A percentile compares a stretch with the other conserved stretches of the same genome.
phyloP scores from a whole-genome alignment of 1,140 invertebrate genomes.

The Drosophila littoralis region DNA sequence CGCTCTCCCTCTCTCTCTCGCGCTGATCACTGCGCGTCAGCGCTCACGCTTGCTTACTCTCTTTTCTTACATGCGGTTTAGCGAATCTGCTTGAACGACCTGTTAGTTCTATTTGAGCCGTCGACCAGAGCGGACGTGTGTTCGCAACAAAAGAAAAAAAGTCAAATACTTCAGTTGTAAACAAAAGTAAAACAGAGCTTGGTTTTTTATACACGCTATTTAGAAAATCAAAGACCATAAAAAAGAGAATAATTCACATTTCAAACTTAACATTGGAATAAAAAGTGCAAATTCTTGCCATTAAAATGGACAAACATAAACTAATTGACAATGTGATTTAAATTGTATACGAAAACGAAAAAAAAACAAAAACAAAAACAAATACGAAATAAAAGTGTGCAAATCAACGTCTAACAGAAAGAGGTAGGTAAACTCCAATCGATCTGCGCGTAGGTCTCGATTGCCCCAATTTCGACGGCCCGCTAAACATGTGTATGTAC shows the following conservation, averaged over 20 bases:
- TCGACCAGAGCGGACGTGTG: slow-evolving; percentile 7
- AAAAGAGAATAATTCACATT: not conserved
- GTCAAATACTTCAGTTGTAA: slow-evolving; percentile 1
- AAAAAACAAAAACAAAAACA: not conserved
- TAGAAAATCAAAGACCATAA: not conserved
- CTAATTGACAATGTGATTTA: slow-evolving; percentile 42
- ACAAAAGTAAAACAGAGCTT: slow-evolving; percentile 17
- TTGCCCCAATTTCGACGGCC: slow-evolving; percentile 35
- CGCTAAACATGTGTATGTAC: not conserved
- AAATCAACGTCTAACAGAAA: slow-evolving; percentile 37
- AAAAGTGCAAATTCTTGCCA: slow-evolving; percentile 19
- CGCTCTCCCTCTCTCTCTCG: not conserved
- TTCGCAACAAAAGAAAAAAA: slow-evolving; percentile 4
- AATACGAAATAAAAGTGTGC: slow-evolving; percentile 17
- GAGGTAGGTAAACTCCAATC: slow-evolving; percentile 22
- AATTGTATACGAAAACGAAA: slow-evolving; percentile 26
- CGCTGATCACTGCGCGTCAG: too few relatives aligned
- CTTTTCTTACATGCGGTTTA: not conserved
- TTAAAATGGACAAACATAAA: slow-evolving; percentile 56
- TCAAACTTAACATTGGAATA: slow-evolving; percentile 2
- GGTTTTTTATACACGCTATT: slow-evolving; percentile 1
- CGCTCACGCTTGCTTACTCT: not conserved
- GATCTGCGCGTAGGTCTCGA: slow-evolving; percentile 30
- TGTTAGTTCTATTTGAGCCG: not conserved
- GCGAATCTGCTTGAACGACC: not conserved